Percentiles rank a stretch among this genome's conserved stretches.
phyloP scores from a whole-genome alignment of 2,888 invertebrate species.

The Timema cristinae region DNA sequence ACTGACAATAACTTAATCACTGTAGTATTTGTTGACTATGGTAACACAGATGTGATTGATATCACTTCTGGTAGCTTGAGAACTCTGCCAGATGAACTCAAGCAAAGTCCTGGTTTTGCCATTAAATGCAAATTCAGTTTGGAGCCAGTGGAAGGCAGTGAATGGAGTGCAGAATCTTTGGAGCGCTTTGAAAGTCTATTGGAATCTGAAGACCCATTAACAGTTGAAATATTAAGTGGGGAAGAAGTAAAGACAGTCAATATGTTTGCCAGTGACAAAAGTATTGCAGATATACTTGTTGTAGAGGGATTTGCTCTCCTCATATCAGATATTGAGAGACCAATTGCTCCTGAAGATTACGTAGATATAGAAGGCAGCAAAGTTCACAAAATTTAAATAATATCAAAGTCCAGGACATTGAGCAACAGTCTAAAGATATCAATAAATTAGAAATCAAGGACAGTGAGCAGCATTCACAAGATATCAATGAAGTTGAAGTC shows the following conservation, averaged over 20 bases:
- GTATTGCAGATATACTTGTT: constrained; percentile 39
- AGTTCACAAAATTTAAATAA: no score
- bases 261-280: constrained; percentile 42
- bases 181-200: constrained; percentile 50
- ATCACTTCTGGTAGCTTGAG: constrained; percentile 59
- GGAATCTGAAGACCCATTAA: constrained; percentile 31
- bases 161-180: constrained; percentile 58
- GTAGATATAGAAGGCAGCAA: no score
- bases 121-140: constrained; percentile 65
- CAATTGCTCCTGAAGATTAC: background rate
- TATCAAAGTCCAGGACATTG: no score
- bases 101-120: constrained; percentile 54
- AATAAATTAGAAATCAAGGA: no score
- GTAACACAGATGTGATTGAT: constrained; percentile 70
- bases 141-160: constrained; percentile 57
- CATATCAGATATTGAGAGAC: constrained; percentile 4
- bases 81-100: constrained; percentile 56
- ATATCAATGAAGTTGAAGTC: no score
- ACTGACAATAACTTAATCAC: constrained; percentile 45
- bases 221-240: constrained; percentile 40
- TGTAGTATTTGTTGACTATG: constrained; percentile 73
- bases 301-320: constrained; percentile 36
- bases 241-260: constrained; percentile 42
- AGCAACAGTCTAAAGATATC: no score
- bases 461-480: no score